These are phyloP conservation scores for Strix uralensis DNA, from an alignment of 2,113 vertebrate genomes.

Conservation along the genomic window DNA sequence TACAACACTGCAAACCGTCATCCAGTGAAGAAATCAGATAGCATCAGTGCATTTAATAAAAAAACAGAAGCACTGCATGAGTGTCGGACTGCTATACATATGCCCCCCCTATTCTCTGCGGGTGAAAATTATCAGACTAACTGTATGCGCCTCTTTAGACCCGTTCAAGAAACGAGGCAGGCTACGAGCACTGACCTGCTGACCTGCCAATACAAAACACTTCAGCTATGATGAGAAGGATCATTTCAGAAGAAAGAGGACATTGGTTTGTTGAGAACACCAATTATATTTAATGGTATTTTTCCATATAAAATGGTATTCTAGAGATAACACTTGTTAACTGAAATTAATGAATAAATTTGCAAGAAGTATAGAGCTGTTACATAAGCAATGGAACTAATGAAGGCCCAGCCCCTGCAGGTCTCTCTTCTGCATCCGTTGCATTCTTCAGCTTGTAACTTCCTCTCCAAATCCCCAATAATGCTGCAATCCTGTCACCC, in stretches of 20 bases:
- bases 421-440: not conserved
- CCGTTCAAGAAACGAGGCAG: not conserved
- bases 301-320: not conserved
- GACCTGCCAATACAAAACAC: not conserved
- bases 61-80: not conserved
- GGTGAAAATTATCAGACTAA: not conserved
- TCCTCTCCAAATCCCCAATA: not conserved
- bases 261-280: not conserved
- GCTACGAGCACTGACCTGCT: not conserved
- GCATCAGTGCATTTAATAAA: not conserved
- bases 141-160: not conserved
- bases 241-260: not conserved
- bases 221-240: not conserved
- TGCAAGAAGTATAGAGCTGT: not conserved
- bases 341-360: not conserved
- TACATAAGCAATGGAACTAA: not conserved
- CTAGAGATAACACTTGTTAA: not conserved
- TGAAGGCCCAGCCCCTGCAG: not conserved
- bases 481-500: not conserved
- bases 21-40: not conserved
- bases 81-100: not conserved
- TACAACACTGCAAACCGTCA: not conserved
- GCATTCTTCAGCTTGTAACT: not conserved
- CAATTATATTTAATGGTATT: not conserved
- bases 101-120: not conserved